These are phyloP conservation scores for Trididemnum clinides DNA, from an alignment of 23 tunicate genomes.

Conservation along the genomic window DNA sequence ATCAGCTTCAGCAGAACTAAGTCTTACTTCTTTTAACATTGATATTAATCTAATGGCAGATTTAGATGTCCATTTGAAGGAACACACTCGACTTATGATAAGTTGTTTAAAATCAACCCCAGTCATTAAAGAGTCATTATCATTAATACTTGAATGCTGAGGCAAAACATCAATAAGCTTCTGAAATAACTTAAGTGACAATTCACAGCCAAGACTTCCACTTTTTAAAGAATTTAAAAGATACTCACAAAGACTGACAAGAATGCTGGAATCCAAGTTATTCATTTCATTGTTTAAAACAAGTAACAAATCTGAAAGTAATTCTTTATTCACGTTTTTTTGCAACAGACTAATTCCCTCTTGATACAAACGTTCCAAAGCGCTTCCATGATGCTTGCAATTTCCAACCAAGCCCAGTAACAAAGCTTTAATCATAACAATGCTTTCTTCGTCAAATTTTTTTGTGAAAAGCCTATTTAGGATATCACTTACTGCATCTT, in stretches of 20 bases:
- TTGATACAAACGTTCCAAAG: too few species aligned
- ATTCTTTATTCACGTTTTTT: too few species aligned
- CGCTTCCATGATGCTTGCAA: too few species aligned
- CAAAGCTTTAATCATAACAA: too few species aligned
- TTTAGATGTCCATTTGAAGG: slow-evolving; percentile 48
- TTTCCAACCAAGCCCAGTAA: too few species aligned
- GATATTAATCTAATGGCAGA: slow-evolving; percentile 23
- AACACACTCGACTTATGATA: slow-evolving; percentile 39
- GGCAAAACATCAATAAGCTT: neutral
- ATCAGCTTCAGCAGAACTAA: slow-evolving; percentile 50
- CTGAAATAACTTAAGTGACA: neutral
- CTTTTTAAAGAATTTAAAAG: neutral
- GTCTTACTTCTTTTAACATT: slow-evolving; percentile 58
- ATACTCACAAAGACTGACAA: neutral
- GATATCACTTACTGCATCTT: too few species aligned
- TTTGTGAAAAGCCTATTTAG: too few species aligned
- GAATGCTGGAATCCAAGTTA: neutral
- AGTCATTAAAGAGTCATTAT: neutral
- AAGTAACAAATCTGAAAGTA: too few species aligned
- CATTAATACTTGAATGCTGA: neutral
- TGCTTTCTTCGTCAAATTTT: too few species aligned
- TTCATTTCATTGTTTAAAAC: too few species aligned
- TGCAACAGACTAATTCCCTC: too few species aligned
- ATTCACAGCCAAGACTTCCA: neutral
- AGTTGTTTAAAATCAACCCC: slow-evolving; percentile 54